Evolutionary conservation across 2,113 vertebrate genomes (phyloP), one percentile per base, ranked within the genome.

Genomic region (Tringa solitaria): DNA sequence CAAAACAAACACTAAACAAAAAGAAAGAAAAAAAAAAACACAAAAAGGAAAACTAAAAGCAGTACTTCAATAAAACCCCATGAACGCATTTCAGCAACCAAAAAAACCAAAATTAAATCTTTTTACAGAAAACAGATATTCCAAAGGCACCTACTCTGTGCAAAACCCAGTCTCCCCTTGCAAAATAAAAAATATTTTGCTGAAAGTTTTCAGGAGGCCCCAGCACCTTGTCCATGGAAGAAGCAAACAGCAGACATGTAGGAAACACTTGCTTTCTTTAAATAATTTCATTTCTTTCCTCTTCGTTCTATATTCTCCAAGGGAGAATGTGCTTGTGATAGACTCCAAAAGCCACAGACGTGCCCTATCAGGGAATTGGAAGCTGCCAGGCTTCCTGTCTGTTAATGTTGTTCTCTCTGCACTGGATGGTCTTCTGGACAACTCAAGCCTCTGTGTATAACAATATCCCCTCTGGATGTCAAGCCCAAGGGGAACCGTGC

Each of bases 371-470:
- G 46, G 46, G 59, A 89, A 85, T 2, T 2, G n/a, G 22, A 45
- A 74, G 43, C 33, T 7, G 1, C 30, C 92, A 96, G 85, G 43
- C 70, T 97, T 96, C 96, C 96, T 86, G 79, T 45, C 50, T 77
- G 35, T 28, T 23, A 10, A 28, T 16, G 27, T 8, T 53, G n/a
- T 32, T 46, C 33, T 81, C 53, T 61, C 56, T 61, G 61, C 30
- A 24, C 28, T 24, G 27, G 23, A 10, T 0, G 17, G 3, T 51
- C 21, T 51, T 82, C 74, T 39, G 48, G 43, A 33, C 50, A 59
- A 8, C n/a, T 39, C 6, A 35, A n/a, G 30, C 16, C 39, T 67
- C 43, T 22, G 3, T 54, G 48, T 9, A 1, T 9, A 57, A 39
- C 16, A 79, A 12, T 20, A 51, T 33, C 30, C 48, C 2, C 50